Evolutionary conservation across 2,888 invertebrate genomes (phyloP).

Genomic region (Gastracanthus pulcherrimus): DNA sequence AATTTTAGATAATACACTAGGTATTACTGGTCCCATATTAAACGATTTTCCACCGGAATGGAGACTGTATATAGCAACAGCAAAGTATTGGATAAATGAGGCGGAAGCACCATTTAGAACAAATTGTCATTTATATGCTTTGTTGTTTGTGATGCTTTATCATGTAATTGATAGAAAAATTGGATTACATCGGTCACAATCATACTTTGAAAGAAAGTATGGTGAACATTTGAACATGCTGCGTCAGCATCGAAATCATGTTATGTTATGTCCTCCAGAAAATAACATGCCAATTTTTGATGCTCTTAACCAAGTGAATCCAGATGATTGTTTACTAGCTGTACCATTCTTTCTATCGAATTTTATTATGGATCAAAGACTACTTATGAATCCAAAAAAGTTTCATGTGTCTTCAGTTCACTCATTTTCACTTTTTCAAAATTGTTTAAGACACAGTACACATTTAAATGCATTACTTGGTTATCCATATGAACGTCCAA

Average conservation of each 20-base stretch:
- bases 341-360: conserved; percentile 81
- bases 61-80: conserved; percentile 80
- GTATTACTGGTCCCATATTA: conserved; percentile 74
- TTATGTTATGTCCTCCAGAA: neutral
- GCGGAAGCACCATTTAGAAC: conserved; percentile 75
- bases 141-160: conserved; percentile 81
- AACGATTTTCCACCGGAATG: conserved; percentile 80
- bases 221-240: conserved; percentile 67
- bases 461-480: conserved; percentile 84
- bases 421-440: conserved; percentile 84
- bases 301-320: conserved; percentile 79
- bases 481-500: conserved; percentile 80
- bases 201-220: conserved; percentile 78
- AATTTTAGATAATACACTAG: conserved; percentile 79
- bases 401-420: conserved; percentile 82
- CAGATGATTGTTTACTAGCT: conserved; percentile 81
- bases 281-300: conserved; percentile 72
- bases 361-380: conserved; percentile 81
- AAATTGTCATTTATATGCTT: conserved; percentile 79
- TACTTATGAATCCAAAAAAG: conserved; percentile 79
- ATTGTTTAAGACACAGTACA: conserved; percentile 80
- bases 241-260: conserved; percentile 7
- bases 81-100: conserved; percentile 81
- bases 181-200: conserved; percentile 79
- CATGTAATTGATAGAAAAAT: conserved; percentile 81